Conservation (phyloP, 2,888 invertebrate species). For the Drosophila parthenogenetica region DNA sequence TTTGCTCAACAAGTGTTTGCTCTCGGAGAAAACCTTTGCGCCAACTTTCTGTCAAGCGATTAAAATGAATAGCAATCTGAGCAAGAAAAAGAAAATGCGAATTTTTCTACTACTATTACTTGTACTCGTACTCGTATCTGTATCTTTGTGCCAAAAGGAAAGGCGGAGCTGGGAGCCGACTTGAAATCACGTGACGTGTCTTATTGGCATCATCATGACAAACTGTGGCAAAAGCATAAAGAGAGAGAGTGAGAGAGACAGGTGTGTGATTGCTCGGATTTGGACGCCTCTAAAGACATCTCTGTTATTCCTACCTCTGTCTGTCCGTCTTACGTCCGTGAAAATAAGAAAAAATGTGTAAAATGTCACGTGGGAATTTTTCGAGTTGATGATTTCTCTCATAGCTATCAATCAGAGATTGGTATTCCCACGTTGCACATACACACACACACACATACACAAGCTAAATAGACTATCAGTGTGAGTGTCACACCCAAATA, state of each 20-base stretch:
- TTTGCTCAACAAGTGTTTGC: conserved; percentile 81
- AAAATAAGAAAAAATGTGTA: conserved; percentile 58
- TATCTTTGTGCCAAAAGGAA: conserved; percentile 7
- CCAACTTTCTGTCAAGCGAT: conserved; percentile 56
- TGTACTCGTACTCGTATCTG: not conserved
- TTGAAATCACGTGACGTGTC: conserved; percentile 78
- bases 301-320: not conserved
- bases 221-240: conserved; percentile 16
- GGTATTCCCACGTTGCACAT: conserved; percentile 58
- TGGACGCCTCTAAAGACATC: conserved; percentile 32
- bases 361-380: conserved; percentile 76
- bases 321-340: conserved; percentile 12
- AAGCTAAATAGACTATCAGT: not conserved
- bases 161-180: conserved; percentile 21
- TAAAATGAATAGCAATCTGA: conserved; percentile 53
- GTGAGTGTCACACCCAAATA: conserved; percentile 1
- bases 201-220: conserved; percentile 81
- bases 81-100: conserved; percentile 20
- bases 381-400: conserved; percentile 54
- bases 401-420: conserved; percentile 68
- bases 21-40: conserved; percentile 64
- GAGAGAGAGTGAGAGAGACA: not conserved
- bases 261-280: conserved; percentile 20
- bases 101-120: not conserved
- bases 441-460: conserved; percentile 3